Base-by-base conservation (phyloP, 2,888 invertebrate genomes). In the Lottia gigantea region DNA sequence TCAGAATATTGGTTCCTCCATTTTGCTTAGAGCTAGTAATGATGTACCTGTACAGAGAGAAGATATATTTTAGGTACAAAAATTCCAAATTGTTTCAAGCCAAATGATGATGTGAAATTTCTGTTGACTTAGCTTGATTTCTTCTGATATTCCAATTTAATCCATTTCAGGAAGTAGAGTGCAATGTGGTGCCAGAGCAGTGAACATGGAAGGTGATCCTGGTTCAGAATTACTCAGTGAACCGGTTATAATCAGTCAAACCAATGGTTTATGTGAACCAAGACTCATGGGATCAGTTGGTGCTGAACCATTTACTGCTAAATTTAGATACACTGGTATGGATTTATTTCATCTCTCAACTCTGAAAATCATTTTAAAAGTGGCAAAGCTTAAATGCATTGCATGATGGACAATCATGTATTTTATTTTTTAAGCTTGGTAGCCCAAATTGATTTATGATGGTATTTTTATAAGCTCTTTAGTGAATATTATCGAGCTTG, bases 251-350 rank as follows among this genome's bases (percentile, higher is more conserved):
- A 76, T 88, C 26, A 81, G 79, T 67, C 71, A 68, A 8, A 73
- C 75, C 12, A 77, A 77, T 45, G 85, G 85, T 19, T 67, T 88
- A n/a, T 89, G 89, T 76, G 76, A 80, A 25, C 84, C 88, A 0
- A 76, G 82, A 16, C 66, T 76, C 11, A 72, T 75, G 65, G 83
- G 82, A 11, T 78, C 84, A 7, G 78, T 87, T 11, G 88, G 88
- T 12, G 87, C 86, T 6, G 87, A 87, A 46, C 88, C 88, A 0
- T 88, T 88, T 76, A 82, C 86, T 8, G 85, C 88, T 15, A 86
- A 80, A 70, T 76, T 89, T 63, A 75, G 83, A 73, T 89, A 88
- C 76, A 86, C 86, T 75, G 88, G 89, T 88, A 75, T 70, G 75
- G 64, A 40, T 11, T 46, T 25, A 14, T 14, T 23, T 40, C 2